Percentiles rank a stretch among this genome's conserved stretches.
Evolutionary conservation across 2,797 vertebrate genomes (phyloP).

Genomic region (Crenuchus spilurus): DNA sequence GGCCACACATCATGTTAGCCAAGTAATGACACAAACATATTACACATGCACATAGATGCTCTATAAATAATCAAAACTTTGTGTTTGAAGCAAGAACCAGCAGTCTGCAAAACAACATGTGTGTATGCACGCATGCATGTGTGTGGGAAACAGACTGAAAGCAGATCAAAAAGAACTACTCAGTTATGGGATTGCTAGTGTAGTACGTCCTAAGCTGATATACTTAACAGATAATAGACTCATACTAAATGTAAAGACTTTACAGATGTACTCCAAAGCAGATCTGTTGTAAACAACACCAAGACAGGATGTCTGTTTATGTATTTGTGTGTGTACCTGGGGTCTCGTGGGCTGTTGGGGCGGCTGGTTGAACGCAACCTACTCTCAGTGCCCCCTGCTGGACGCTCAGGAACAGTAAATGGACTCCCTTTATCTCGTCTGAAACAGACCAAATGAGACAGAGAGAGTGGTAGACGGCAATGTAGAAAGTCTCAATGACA

Average conservation of each 20-base stretch:
- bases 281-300: too few relatives aligned
- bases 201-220: background rate
- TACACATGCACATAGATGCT: background rate
- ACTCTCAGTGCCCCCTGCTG: conserved; percentile 68
- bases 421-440: conserved; percentile 61
- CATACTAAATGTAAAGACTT: background rate
- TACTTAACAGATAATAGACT: background rate
- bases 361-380: conserved; percentile 74
- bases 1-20: background rate
- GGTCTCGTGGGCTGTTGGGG: conserved; percentile 79
- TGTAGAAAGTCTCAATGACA: background rate
- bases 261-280: background rate
- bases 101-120: background rate
- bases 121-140: conserved; percentile 3
- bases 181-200: background rate
- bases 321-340: conserved; percentile 68
- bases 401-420: conserved; percentile 72
- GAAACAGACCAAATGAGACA: background rate
- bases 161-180: conserved; percentile 1
- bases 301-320: background rate
- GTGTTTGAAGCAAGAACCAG: background rate
- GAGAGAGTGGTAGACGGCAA: background rate
- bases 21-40: background rate
- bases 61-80: background rate
- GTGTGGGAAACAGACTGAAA: background rate